Conservation (phyloP, 2,888 invertebrate species). For the Alentia gelatinosa region DNA sequence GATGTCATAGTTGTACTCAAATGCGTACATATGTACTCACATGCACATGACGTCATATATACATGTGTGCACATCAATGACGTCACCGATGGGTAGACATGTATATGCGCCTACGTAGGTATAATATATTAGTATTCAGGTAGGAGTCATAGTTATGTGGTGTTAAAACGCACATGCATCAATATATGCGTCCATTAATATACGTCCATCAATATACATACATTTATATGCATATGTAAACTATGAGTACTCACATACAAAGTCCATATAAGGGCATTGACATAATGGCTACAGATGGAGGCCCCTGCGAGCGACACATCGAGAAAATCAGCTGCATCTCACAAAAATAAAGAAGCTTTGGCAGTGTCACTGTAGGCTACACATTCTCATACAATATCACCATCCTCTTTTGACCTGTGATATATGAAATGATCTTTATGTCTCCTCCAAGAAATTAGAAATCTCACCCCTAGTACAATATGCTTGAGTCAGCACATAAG, state of each 20-base stretch:
- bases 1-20: too few species aligned
- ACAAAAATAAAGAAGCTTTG: constrained; percentile 19
- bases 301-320: not conserved
- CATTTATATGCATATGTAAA: not conserved
- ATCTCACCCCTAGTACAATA: not conserved
- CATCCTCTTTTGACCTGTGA: not conserved
- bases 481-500: not conserved
- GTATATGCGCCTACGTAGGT: not conserved
- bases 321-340: not conserved
- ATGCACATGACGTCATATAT: not conserved
- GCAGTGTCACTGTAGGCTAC: not conserved
- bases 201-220: not conserved
- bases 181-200: not conserved
- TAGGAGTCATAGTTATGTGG: not conserved
- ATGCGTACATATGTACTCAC: not conserved
- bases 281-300: too few species aligned
- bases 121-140: not conserved
- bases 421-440: not conserved
- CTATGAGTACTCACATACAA: not conserved
- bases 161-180: not conserved
- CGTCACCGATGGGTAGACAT: not conserved
- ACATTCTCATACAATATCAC: not conserved
- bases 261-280: not conserved
- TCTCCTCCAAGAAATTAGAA: not conserved
- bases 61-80: not conserved